Conservation (phyloP, 1,140 invertebrate species). For the Holcopasites calliopsidis region DNA sequence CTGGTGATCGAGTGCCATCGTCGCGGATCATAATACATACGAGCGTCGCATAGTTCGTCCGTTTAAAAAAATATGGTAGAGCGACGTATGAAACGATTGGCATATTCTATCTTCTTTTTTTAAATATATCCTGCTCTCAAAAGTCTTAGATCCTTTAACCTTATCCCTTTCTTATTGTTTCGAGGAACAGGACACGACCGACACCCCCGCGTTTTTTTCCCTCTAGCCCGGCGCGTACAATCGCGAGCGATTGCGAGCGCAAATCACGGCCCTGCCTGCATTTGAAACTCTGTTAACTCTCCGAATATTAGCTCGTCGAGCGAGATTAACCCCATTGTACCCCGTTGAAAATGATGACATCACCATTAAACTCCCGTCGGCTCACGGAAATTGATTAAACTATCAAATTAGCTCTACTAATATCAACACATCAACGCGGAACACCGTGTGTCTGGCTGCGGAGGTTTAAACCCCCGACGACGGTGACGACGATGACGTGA, state of each 20-base stretch:
- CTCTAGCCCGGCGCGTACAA: conserved; percentile 6
- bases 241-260: conserved; percentile 57
- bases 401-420: conserved; percentile 80
- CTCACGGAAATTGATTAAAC: conserved; percentile 80
- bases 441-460: conserved; percentile 45
- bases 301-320: conserved; percentile 79
- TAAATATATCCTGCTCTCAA: not conserved
- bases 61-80: not conserved
- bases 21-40: not conserved
- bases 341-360: conserved; percentile 80
- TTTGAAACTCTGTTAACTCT: conserved; percentile 79
- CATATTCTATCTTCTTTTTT: not conserved
- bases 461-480: conserved; percentile 41
- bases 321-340: conserved; percentile 79
- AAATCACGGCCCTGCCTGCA: conserved; percentile 71
- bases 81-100: not conserved
- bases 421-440: conserved; percentile 75
- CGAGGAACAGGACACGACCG: conserved; percentile 4
- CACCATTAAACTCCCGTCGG: conserved; percentile 79
- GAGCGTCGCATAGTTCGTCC: not conserved
- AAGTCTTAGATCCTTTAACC: not conserved
- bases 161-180: no score
- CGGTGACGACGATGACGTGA: conserved; percentile 50
- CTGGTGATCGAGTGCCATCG: conserved; percentile 15
- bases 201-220: conserved; percentile 18